Base-by-base conservation (phyloP, 2,797 vertebrate genomes). In the Phalloptychus januarius region DNA sequence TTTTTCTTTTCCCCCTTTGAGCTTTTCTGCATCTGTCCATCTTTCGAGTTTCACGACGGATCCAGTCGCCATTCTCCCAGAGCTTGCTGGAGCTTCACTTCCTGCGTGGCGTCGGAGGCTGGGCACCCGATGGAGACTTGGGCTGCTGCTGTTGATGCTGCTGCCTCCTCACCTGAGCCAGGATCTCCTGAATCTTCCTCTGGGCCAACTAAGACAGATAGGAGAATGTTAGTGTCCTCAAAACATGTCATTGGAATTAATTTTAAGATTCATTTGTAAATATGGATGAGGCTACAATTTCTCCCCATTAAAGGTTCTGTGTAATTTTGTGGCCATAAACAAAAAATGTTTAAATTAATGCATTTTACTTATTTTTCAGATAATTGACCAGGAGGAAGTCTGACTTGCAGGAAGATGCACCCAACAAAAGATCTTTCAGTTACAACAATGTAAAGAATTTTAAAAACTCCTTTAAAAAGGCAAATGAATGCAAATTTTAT, bases 181-280 rank as follows among this genome's bases (percentile, higher is more conserved):
- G 94, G 92, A 99, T 99, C 96, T 99, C 98, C 96, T 99, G 98
- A 96, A 99, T 99, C 97, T 99, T 99, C 79, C 98, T 96, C 96
- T 99, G 98, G 88, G 98, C 98, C 95, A 99, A 95, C 98, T 99
- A 7, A 20, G 86, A 0, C 2, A 83, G 33, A 82, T 0, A 18
- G 54, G 31, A 45, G 42, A 40, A 18, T 2, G 23, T 63, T 23
- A 63, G 16, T 18, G n/a, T n/a, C 33, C 40, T 61, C 33, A 63
- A 40, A 67, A 67, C 36, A 11, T 4, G 0, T 23, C 20, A 25
- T 10, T 8, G 16, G 6, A 63, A 63, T 36, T 36, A 63, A 63
- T 36, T 36, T 20, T 63, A 33, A 28, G 31, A 61, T 61, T 61
- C 28, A 33, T 61, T 63, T 63, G 31, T 36, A 63, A 18, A 33